A percentile compares a stretch with the other conserved stretches of the same genome.
Evolutionary conservation across 2,888 invertebrate species (phyloP).

Genomic region (Drepana falcataria): DNA sequence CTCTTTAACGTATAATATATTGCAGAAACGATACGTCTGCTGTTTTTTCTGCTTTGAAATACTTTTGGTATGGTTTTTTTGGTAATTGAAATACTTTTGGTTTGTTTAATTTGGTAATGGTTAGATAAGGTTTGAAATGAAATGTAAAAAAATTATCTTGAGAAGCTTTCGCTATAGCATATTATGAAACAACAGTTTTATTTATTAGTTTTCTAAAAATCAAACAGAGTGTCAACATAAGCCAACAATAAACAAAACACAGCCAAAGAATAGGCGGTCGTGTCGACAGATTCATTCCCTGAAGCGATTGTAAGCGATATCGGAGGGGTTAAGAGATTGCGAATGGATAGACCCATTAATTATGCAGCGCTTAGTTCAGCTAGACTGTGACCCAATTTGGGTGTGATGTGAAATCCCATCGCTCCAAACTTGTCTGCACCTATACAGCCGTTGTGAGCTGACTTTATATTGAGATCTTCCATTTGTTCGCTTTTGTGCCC

Average conservation of each 20-base stretch:
- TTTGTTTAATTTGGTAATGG: no score
- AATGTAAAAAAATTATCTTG: no score
- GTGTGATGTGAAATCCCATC: conserved; percentile 12
- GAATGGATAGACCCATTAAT: conserved; percentile 51
- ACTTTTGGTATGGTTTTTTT: no score
- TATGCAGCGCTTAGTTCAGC: conserved; percentile 54
- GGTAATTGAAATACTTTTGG: no score
- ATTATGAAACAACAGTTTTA: no score
- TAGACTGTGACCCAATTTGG: conserved; percentile 54
- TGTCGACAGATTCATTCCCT: conserved; percentile 31
- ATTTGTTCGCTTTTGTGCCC: not conserved
- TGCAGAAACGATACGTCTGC: not conserved
- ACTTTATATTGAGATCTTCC: not conserved
- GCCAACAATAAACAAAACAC: no score
- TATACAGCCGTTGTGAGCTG: not conserved
- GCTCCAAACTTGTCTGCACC: conserved; percentile 1
- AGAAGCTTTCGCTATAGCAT: no score
- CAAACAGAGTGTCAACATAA: no score
- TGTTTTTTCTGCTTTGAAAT: not conserved
- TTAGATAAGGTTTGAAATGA: no score
- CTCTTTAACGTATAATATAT: not conserved
- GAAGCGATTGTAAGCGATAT: conserved; percentile 30
- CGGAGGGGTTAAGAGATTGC: conserved; percentile 39
- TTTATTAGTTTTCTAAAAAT: no score
- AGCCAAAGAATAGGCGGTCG: conserved; percentile 6